These are phyloP conservation scores for Tetrapedia diversipes DNA, from an alignment of 2,888 invertebrate species.

Conservation along the genomic window DNA sequence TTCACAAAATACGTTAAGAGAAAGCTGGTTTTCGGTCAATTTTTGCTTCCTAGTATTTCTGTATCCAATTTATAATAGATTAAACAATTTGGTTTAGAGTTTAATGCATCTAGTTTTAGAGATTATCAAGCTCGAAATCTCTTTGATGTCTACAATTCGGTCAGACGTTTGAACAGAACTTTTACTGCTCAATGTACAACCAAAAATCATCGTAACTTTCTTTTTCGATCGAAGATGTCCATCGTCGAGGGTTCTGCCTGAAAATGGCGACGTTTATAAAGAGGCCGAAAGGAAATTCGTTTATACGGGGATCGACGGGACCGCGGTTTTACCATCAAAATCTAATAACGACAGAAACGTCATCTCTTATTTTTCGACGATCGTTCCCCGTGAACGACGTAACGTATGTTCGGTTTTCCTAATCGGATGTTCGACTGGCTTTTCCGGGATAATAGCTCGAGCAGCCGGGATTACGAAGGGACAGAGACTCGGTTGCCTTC, in stretches of 20 bases:
- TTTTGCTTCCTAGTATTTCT: too few species aligned
- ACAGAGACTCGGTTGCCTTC: slow-evolving; percentile 70
- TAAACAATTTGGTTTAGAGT: too few species aligned
- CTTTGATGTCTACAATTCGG: too few species aligned
- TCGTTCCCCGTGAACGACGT: slow-evolving; percentile 66
- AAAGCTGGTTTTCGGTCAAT: too few species aligned
- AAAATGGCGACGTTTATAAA: slow-evolving; percentile 52
- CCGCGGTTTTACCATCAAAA: slow-evolving; percentile 58
- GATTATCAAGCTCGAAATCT: too few species aligned
- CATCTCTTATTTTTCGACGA: slow-evolving; percentile 63
- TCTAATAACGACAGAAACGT: slow-evolving; percentile 70
- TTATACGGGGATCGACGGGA: slow-evolving; percentile 61
- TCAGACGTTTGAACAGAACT: neutral
- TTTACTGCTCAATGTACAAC: neutral
- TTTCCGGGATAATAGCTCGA: slow-evolving; percentile 77
- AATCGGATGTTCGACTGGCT: slow-evolving; percentile 79
- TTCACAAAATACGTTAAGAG: too few species aligned
- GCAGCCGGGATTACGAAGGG: slow-evolving; percentile 73
- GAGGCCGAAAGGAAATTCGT: slow-evolving; percentile 55
- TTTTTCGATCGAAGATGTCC: neutral
- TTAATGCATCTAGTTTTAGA: too few species aligned
- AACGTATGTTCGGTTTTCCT: slow-evolving; percentile 78
- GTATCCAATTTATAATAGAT: too few species aligned
- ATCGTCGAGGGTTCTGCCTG: slow-evolving; percentile 44
- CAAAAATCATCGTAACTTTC: neutral